Base-by-base conservation (phyloP, 2,888 invertebrate genomes). In the Trachelus troglodyta region DNA sequence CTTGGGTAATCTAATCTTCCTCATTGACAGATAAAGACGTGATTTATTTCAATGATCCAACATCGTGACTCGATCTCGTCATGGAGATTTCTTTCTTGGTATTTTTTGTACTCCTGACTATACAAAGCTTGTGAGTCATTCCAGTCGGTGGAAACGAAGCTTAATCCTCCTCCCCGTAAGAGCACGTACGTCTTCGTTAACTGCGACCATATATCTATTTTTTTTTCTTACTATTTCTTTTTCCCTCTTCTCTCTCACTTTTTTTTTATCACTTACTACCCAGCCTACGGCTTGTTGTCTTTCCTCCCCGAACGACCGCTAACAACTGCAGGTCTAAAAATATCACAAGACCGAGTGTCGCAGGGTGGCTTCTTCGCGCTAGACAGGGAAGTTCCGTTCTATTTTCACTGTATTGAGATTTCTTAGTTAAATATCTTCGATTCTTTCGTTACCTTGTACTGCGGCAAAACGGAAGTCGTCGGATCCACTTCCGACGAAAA, bases 401-500 rank as follows among this genome's bases (percentile, higher is more conserved):
- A 56, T 56, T 56, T 56, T 56, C 2, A 56, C 23, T 23, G 23
- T 9, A 56, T 56, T 56, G 56, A 23, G 2, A 56, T 56, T 23
- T 56, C 56, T 2, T 9, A 23, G 56, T 56, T 23, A 9, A 9
- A 23, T 56, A 9, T 56, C 9, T 56, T 56, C 56, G 23, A 56
- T 23, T 56, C 56, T 23, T 15, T 56, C 23, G 23, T 9, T 15
- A 23, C 0, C 56, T 23, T 23, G 23, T 56, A 2, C 23, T 23
- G 23, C 1, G 23, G 6, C 2, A 56, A 23, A 33, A 34, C 71
- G 71, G 71, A 71, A 31, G 71, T 56, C 71, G 31, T 12, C 31
- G 71, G 79, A 77, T 81, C 82, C 80, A 79, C 79, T 84, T 83
- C 81, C 82, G 77, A 75, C 73, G 75, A 80, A 79, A 79, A 83